phyloP scores from a whole-genome alignment of 2,113 vertebrate species.

The Chaetops frenatus region DNA sequence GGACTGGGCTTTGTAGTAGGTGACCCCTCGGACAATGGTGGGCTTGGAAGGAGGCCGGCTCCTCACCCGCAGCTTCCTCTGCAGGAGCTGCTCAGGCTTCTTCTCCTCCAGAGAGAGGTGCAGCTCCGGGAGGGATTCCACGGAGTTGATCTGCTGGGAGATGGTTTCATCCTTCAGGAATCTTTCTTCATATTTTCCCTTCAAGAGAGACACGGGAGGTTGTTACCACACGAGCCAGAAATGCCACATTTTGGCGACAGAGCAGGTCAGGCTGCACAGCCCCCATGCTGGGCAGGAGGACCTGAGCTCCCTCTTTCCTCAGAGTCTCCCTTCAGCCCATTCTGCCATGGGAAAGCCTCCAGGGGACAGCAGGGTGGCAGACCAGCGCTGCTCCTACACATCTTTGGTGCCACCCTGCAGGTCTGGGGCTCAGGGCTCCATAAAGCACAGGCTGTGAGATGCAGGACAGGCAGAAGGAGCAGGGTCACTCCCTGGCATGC shows the following conservation, averaged over 20 bases:
- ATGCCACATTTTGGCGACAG: fast-evolving
- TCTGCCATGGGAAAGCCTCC: background rate
- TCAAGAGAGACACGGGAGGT: background rate
- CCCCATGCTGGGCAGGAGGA: fast-evolving
- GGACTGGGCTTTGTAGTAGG: constrained; percentile 91
- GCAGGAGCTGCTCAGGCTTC: constrained; percentile 52
- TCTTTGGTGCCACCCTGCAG: background rate
- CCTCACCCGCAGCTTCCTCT: constrained; percentile 56
- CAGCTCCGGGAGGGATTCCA: constrained; percentile 33
- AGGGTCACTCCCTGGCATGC: background rate
- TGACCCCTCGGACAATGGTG: constrained; percentile 86
- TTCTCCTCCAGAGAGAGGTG: constrained; percentile 35
- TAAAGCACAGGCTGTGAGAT: background rate
- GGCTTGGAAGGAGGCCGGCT: constrained; percentile 72
- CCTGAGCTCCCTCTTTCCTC: background rate
- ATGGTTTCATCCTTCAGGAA: constrained; percentile 72
- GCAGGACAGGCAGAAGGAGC: background rate
- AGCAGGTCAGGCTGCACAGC: background rate
- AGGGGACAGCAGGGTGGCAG: background rate
- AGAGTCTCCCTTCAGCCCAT: background rate
- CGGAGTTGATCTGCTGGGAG: constrained; percentile 67
- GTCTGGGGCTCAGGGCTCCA: fast-evolving
- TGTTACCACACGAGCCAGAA: background rate
- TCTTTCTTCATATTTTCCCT: constrained; percentile 80
- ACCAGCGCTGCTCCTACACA: fast-evolving